These are phyloP conservation scores for Eristalinus aeneus DNA, from an alignment of 2,888 invertebrate genomes.

Conservation along the genomic window DNA sequence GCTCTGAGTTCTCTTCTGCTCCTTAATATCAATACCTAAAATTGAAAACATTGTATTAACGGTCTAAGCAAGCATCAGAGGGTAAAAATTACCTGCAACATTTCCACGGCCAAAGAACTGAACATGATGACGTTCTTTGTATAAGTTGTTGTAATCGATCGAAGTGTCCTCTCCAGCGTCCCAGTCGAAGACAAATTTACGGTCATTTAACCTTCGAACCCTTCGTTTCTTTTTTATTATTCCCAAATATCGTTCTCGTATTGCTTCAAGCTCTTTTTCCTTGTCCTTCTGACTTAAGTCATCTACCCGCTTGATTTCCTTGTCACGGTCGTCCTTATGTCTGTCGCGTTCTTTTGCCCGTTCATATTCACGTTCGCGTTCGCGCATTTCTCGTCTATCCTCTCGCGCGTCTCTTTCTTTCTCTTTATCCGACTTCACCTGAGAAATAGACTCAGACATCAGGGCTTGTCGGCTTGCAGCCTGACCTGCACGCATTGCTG, in stretches of 20 bases:
- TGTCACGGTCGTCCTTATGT: constrained; percentile 77
- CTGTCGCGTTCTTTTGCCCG: constrained; percentile 73
- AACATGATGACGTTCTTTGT: constrained; percentile 97
- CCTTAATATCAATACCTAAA: constrained; percentile 96
- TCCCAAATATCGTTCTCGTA: constrained; percentile 97
- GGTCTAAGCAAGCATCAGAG: background rate
- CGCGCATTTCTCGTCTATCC: constrained; percentile 80
- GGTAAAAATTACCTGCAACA: constrained; percentile 83
- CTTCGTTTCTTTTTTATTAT: constrained; percentile 95
- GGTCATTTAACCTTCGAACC: constrained; percentile 95
- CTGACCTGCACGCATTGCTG: constrained; percentile 87
- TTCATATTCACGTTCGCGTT: constrained; percentile 74
- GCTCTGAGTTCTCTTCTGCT: constrained; percentile 96
- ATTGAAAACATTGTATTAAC: background rate
- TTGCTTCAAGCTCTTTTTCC: constrained; percentile 96
- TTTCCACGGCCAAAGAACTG: constrained; percentile 99
- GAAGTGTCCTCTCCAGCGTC: constrained; percentile 99
- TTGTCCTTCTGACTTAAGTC: constrained; percentile 87
- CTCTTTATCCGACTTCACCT: constrained; percentile 72
- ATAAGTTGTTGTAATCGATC: constrained; percentile 97
- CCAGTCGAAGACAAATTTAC: constrained; percentile 99
- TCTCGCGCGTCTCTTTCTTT: constrained; percentile 82
- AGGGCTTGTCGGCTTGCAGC: constrained; percentile 76
- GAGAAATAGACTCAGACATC: constrained; percentile 1
- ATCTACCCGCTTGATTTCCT: constrained; percentile 80